These are phyloP conservation scores for Cettia cetti DNA, from an alignment of 2,113 vertebrate genomes.

Conservation along the genomic window DNA sequence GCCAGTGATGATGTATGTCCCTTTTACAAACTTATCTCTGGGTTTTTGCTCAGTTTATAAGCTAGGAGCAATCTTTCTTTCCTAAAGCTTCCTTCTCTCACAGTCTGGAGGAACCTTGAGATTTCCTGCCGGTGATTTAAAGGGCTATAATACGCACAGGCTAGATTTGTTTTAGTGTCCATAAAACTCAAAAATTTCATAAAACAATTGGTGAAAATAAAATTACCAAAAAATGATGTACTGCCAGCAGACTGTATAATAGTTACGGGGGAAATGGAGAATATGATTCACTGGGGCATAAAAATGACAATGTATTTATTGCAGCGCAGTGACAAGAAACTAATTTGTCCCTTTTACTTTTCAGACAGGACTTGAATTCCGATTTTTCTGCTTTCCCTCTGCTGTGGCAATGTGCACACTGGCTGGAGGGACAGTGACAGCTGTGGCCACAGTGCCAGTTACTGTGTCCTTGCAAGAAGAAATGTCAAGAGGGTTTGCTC, in stretches of 20 bases:
- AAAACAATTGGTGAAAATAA: constrained; percentile 87
- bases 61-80: constrained; percentile 96
- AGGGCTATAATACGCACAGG: constrained; percentile 86
- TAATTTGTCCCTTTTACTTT: constrained; percentile 85
- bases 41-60: constrained; percentile 99
- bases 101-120: constrained; percentile 99
- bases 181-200: constrained; percentile 88
- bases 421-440: background rate
- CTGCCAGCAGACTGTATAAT: constrained; percentile 84
- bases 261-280: constrained; percentile 83
- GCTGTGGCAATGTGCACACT: background rate
- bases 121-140: constrained; percentile 98
- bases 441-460: background rate
- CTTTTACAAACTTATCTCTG: constrained; percentile 90
- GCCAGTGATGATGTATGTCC: constrained; percentile 76
- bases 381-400: constrained; percentile 58
- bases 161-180: constrained; percentile 87
- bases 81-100: constrained; percentile 94
- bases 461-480: background rate
- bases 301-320: constrained; percentile 86
- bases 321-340: constrained; percentile 78
- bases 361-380: constrained; percentile 75
- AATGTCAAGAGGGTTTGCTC: background rate
- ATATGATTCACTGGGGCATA: constrained; percentile 81
- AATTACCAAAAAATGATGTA: constrained; percentile 87